Evolutionary conservation across 2,888 invertebrate genomes (phyloP), one percentile per base, ranked within the genome.

Genomic region (Xylocampa areola): DNA sequence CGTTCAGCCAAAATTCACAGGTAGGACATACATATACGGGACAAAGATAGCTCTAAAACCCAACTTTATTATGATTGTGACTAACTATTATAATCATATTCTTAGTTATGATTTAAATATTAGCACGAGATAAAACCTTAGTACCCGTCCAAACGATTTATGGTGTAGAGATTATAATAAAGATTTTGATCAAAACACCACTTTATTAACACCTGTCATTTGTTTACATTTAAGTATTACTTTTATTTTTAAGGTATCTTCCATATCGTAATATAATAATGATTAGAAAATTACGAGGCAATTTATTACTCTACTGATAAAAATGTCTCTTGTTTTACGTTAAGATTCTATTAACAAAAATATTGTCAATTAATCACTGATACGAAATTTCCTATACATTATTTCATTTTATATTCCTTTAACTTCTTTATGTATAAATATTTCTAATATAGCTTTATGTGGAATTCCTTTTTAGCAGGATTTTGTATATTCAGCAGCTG

Each of bases 31-130:
- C 13, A 13, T 29, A 29, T 29, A 21, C 21, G 2, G 21, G 21
- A 21, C 21, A 21, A 21, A 21, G 21, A 21, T 5, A 21, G 14
- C 13, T 14, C 36, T 23, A 11, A 16, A 25, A 27, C 16, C 13
- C 7, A 19, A 11, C 25, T 29, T 33, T 19, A 14, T 25, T n/a
- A 23, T 55, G 11, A 23, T 8, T 0, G 16, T 32, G 11, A 11
- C 27, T 35, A 35, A 35, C 33, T 19, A 17, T 17, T 17, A n/a
- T n/a, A n/a, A n/a, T 37, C 3, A 37, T 21, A 37, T 37, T 23
- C 23, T 23, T 13, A 14, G 0, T 6, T 2, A 36, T 21, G 21
- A 43, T n/a, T 4, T 11, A 39, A 63, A 60, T 45, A 45, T 61
- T 41, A 21, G 40, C 13, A 3, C 14, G 8, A 36, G n/a, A 16